phyloP scores from a whole-genome alignment of 2,797 vertebrate species.

The Melanotaenia maccullochi region DNA sequence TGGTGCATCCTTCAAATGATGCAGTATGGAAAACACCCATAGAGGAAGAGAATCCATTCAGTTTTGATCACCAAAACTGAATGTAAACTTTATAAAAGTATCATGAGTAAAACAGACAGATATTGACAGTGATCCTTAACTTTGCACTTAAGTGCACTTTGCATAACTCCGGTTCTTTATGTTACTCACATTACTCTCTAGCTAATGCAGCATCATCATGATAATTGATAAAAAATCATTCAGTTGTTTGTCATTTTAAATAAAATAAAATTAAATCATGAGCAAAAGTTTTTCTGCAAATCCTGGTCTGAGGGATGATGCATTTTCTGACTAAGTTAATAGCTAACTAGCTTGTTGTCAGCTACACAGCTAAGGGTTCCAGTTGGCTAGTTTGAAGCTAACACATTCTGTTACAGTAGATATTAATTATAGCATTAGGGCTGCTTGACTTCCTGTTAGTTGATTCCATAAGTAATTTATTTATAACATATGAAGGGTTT shows the following conservation, averaged over 20 bases:
- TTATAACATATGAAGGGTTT: too few species aligned
- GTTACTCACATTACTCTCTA: neutral
- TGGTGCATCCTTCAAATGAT: neutral
- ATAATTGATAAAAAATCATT: neutral
- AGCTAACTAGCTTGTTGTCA: neutral
- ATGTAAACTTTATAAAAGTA: neutral
- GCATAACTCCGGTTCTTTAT: neutral
- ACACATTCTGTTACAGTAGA: neutral
- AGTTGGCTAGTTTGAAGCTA: neutral
- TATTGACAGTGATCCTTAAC: neutral
- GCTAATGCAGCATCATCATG: neutral
- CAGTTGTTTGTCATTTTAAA: neutral
- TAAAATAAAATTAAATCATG: neutral
- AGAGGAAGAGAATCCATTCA: neutral
- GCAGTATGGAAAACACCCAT: neutral
- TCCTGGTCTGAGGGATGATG: neutral
- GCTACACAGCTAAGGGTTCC: neutral
- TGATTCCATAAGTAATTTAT: neutral
- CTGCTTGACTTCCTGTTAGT: neutral
- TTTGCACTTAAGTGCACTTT: neutral
- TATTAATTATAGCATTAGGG: neutral
- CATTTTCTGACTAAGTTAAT: neutral
- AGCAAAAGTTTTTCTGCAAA: too few species aligned
- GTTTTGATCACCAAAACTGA: neutral
- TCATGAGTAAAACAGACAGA: neutral